phyloP scores from a whole-genome alignment of 2,113 vertebrate species.

The Morphnarchus princeps region DNA sequence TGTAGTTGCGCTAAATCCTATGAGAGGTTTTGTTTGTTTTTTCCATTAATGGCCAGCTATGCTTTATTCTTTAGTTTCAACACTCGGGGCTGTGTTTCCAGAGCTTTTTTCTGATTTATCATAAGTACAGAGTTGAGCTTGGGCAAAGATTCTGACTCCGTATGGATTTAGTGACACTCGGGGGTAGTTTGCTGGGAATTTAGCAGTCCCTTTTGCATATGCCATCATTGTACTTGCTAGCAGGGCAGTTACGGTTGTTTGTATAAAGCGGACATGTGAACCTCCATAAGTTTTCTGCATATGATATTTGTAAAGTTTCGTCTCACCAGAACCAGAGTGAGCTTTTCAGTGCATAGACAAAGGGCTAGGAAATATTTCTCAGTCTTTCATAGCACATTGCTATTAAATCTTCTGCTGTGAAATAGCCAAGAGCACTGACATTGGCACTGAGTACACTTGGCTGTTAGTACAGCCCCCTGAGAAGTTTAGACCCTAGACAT shows the following conservation, averaged over 20 bases:
- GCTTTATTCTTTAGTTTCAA: neutral
- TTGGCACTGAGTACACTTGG: neutral
- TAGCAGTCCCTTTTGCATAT: neutral
- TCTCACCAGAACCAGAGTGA: neutral
- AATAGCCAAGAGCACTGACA: neutral
- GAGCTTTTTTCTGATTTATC: neutral
- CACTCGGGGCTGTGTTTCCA: neutral
- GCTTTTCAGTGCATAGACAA: neutral
- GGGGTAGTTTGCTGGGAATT: neutral
- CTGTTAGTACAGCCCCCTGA: neutral
- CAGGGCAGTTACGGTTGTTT: neutral
- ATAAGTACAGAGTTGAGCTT: neutral
- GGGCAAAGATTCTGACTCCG: neutral
- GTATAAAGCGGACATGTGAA: neutral
- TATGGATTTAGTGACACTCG: neutral
- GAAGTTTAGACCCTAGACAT: neutral
- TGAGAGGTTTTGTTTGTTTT: neutral
- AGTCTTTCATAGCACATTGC: neutral
- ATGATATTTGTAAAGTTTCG: neutral
- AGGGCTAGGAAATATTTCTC: neutral
- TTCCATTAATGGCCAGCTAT: neutral
- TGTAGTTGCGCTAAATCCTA: neutral
- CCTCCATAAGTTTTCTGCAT: neutral
- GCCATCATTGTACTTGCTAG: neutral
- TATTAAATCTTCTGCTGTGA: neutral